Evolutionary conservation across 2,888 invertebrate genomes (phyloP).

Genomic region (Lottia scabra): DNA sequence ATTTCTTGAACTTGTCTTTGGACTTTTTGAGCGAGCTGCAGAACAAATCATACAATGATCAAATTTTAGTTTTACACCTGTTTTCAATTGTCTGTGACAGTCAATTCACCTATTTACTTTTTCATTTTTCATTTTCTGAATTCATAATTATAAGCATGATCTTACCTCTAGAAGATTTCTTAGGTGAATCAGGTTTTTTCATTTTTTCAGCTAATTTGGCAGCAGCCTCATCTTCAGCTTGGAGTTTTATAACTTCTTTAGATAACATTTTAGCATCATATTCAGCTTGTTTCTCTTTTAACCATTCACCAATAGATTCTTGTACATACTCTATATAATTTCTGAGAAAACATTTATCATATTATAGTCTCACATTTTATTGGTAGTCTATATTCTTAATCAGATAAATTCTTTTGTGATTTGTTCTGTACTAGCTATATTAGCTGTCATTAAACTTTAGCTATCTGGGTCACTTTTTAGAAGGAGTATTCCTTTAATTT

Average conservation of each 20-base stretch:
- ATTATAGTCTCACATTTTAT: too few species aligned
- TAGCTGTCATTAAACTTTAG: too few species aligned
- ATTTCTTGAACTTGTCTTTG: constrained; percentile 49
- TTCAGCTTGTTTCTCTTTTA: constrained; percentile 64
- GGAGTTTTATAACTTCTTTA: constrained; percentile 60
- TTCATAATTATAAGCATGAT: too few species aligned
- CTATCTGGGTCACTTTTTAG: too few species aligned
- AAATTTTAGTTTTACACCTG: too few species aligned
- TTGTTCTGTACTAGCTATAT: too few species aligned
- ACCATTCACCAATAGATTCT: constrained; percentile 63
- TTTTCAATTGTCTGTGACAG: too few species aligned
- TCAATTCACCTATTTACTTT: too few species aligned
- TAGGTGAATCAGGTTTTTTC: not conserved
- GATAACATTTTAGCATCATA: constrained; percentile 63
- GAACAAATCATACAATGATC: not conserved
- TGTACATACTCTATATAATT: constrained; percentile 67
- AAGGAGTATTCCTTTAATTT: too few species aligned
- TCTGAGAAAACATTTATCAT: constrained; percentile 35
- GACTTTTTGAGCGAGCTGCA: constrained; percentile 49
- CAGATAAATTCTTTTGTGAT: too few species aligned
- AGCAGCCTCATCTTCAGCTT: constrained; percentile 56
- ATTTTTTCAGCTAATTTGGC: constrained; percentile 42
- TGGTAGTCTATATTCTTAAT: too few species aligned
- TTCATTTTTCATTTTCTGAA: too few species aligned
- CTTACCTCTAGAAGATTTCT: not conserved